phyloP scores from a whole-genome alignment of 2,797 vertebrate species.

The Trachops cirrhosus region DNA sequence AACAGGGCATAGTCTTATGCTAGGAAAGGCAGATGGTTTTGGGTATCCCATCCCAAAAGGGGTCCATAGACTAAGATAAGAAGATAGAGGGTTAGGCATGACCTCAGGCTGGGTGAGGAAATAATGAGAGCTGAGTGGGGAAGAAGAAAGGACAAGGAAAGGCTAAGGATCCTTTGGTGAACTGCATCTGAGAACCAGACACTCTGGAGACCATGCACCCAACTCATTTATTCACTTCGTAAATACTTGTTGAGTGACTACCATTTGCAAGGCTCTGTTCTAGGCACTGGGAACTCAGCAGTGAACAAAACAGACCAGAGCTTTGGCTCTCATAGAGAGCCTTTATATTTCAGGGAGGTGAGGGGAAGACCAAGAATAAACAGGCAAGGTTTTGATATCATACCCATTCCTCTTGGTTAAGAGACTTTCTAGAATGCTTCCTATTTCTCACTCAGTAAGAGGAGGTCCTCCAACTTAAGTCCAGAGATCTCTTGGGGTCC shows the following conservation, averaged over 20 bases:
- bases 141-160: neutral
- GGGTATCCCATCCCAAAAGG: neutral
- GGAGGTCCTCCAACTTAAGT: neutral
- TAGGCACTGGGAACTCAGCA: neutral
- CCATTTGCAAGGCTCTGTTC: neutral
- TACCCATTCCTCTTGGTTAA: neutral
- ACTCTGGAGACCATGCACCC: neutral
- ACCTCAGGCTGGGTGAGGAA: neutral
- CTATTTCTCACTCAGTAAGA: neutral
- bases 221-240: neutral
- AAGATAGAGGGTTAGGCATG: neutral
- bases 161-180: neutral
- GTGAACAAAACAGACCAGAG: neutral
- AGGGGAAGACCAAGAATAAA: accelerated
- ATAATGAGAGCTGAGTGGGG: neutral
- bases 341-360: neutral
- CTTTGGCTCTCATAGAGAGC: neutral
- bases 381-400: neutral
- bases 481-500: neutral
- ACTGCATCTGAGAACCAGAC: neutral
- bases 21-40: neutral
- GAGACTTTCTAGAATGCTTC: neutral
- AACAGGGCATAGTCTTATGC: neutral
- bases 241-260: neutral
- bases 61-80: neutral